Conservation (phyloP, 2,113 vertebrate genomes). For the Meleagris gallopavo region DNA sequence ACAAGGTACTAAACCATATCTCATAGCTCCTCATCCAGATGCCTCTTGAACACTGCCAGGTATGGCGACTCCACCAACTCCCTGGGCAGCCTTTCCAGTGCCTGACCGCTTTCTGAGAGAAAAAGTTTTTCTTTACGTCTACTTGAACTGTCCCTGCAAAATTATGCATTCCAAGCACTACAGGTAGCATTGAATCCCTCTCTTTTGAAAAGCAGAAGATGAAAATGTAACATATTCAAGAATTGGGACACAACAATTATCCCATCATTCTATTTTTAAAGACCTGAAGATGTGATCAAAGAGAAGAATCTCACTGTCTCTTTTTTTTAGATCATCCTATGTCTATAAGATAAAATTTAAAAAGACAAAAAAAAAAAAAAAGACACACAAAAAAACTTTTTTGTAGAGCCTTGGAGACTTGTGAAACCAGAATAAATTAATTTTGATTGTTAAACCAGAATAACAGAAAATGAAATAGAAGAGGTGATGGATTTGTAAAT, state of each 20-base stretch:
- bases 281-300: neutral
- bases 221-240: neutral
- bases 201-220: neutral
- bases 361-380: no score
- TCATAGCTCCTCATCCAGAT: no score
- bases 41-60: no score
- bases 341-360: neutral
- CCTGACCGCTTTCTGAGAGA: no score
- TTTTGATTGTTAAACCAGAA: neutral
- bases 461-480: neutral
- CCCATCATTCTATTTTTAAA: neutral
- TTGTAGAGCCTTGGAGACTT: no score
- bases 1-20: no score
- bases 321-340: neutral
- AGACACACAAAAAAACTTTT: neutral
- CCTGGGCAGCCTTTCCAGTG: no score
- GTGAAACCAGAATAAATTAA: neutral
- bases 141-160: neutral
- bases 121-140: no score
- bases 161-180: neutral
- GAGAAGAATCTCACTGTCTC: neutral
- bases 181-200: neutral
- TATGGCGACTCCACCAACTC: no score
- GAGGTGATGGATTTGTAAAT: neutral
- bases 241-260: neutral